Conservation (phyloP, 1,140 invertebrate genomes). For the Ectropis grisescens region DNA sequence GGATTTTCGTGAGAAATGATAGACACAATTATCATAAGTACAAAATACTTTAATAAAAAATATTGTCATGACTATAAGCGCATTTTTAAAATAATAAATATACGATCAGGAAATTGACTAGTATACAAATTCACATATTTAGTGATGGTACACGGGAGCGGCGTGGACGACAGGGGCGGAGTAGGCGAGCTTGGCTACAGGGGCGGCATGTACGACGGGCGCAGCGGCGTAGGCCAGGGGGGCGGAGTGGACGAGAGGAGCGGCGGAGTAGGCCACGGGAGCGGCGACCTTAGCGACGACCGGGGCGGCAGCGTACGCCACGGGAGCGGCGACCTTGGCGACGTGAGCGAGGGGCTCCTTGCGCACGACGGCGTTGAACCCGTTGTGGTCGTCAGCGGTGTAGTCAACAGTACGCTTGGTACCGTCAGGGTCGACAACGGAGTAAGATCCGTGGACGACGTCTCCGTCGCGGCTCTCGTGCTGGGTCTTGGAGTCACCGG, state of each 20-base stretch:
- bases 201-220: conserved; percentile 48
- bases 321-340: conserved; percentile 29
- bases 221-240: conserved; percentile 11
- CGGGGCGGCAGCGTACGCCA: conserved; percentile 18
- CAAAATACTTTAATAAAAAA: too few relatives aligned
- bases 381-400: conserved; percentile 69
- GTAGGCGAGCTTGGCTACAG: conserved; percentile 2
- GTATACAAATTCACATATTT: background rate
- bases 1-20: too few relatives aligned
- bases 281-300: conserved; percentile 18
- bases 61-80: too few relatives aligned
- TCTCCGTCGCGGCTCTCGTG: conserved; percentile 75
- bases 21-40: too few relatives aligned
- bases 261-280: conserved; percentile 11
- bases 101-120: conserved; percentile 2
- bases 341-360: conserved; percentile 30
- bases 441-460: conserved; percentile 73
- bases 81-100: too few relatives aligned
- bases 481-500: conserved; percentile 77
- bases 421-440: conserved; percentile 75
- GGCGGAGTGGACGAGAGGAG: conserved; percentile 51
- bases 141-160: conserved; percentile 11
- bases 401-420: conserved; percentile 76
- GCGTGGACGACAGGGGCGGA: conserved; percentile 52
- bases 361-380: conserved; percentile 67